Evolutionary conservation across 2,888 invertebrate species (phyloP).

Genomic region (Leuctra nigra): DNA sequence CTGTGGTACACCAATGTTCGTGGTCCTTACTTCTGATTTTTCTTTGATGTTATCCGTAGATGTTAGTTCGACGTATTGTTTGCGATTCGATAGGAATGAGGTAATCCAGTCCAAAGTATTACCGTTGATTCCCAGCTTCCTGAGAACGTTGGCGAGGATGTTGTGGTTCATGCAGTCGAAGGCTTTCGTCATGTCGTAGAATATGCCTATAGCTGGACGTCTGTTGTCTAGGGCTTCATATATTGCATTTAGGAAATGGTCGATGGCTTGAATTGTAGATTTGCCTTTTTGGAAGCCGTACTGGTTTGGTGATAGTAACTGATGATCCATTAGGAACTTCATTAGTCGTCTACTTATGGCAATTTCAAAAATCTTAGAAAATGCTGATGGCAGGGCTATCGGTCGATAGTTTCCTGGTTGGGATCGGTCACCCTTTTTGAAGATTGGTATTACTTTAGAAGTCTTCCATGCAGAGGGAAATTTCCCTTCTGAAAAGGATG

Average conservation of each 20-base stretch:
- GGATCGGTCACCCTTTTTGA: slow-evolving; percentile 10
- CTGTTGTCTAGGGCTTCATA: background rate
- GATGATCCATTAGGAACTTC: background rate
- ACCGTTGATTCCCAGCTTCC: background rate
- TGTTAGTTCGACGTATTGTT: slow-evolving; percentile 3
- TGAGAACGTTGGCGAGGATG: background rate
- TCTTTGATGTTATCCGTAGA: background rate
- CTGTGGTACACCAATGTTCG: slow-evolving; percentile 8
- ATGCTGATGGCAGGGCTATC: background rate
- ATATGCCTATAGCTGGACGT: background rate
- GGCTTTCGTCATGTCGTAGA: slow-evolving; percentile 8
- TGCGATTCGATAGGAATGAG: background rate
- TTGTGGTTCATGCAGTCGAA: slow-evolving; percentile 4
- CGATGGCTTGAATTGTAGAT: slow-evolving; percentile 12
- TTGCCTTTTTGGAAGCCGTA: slow-evolving; percentile 13
- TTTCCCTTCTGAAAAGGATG: background rate
- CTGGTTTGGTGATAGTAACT: background rate
- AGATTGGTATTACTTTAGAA: background rate
- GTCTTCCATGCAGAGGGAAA: slow-evolving; percentile 3
- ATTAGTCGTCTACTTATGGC: background rate
- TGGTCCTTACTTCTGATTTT: slow-evolving; percentile 4
- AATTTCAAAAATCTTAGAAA: slow-evolving; percentile 12
- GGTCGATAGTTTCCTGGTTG: slow-evolving; percentile 5
- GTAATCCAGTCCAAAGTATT: background rate
- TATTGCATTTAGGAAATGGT: background rate